Conservation (phyloP, 2,888 invertebrate genomes). For the Cepaea hortensis region DNA sequence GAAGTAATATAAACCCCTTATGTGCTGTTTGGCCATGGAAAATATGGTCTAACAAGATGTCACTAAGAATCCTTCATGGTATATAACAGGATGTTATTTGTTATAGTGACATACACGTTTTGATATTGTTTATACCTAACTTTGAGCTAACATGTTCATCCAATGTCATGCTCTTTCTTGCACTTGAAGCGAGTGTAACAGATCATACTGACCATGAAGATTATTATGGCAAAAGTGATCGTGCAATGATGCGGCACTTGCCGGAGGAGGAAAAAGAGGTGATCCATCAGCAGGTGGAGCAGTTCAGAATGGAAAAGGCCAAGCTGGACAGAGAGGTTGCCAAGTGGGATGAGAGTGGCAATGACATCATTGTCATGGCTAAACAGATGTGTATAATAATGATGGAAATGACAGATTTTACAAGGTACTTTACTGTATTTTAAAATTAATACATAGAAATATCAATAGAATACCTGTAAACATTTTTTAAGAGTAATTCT, state of each 20-base stretch:
- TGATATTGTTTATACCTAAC: no score
- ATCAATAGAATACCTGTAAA: no score
- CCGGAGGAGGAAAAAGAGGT: slow-evolving; percentile 98
- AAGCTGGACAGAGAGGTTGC: slow-evolving; percentile 98
- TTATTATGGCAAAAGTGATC: slow-evolving; percentile 72
- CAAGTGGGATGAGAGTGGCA: slow-evolving; percentile 99
- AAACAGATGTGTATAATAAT: slow-evolving; percentile 99
- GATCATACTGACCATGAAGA: slow-evolving; percentile 73
- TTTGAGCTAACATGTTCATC: no score
- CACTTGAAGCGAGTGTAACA: slow-evolving; percentile 69
- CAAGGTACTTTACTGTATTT: slow-evolving; percentile 81
- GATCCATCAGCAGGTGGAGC: slow-evolving; percentile 87
- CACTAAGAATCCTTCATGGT: no score
- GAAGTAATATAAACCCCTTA: no score
- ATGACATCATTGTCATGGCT: slow-evolving; percentile 95
- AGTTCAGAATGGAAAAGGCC: slow-evolving; percentile 95
- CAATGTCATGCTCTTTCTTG: background rate
- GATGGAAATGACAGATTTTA: slow-evolving; percentile 99
- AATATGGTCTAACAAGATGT: no score
- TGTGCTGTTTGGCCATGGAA: no score
- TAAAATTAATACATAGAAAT: no score
- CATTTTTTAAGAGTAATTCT: no score
- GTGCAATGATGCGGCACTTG: slow-evolving; percentile 81
- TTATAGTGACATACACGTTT: no score
- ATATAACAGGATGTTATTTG: no score